A percentile compares a stretch with the other conserved stretches of the same genome.
These are phyloP conservation scores for Fistularia commersonii DNA, from an alignment of 2,797 vertebrate species.

Conservation along the genomic window DNA sequence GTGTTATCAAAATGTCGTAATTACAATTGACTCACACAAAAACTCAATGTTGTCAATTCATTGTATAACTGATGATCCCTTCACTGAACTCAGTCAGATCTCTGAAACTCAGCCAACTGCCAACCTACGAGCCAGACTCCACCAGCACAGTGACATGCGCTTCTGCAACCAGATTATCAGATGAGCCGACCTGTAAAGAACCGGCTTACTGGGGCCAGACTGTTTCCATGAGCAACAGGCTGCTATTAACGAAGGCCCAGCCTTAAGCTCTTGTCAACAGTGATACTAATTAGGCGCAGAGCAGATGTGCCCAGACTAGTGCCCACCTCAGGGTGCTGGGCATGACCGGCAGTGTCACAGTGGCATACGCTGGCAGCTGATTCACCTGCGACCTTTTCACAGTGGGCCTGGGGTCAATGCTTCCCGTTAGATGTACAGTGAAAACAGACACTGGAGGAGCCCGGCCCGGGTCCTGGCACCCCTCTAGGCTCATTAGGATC, in stretches of 20 bases:
- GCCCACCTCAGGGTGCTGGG: conserved; percentile 58
- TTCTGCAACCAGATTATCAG: conserved; percentile 52
- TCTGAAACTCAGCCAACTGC: conserved; percentile 3
- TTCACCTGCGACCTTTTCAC: conserved; percentile 70
- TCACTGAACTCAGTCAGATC: conserved; percentile 5
- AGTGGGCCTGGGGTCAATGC: conserved; percentile 56
- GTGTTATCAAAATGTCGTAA: too few species aligned
- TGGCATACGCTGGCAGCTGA: conserved; percentile 38
- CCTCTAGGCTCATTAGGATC: conserved; percentile 63
- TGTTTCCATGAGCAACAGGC: conserved; percentile 71
- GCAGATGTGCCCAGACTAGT: conserved; percentile 58
- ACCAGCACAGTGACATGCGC: conserved; percentile 2
- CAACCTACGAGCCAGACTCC: conserved; percentile 1
- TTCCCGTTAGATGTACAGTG: conserved; percentile 37
- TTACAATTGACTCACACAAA: too few species aligned
- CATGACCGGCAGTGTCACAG: conserved; percentile 34
- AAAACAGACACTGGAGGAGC: conserved; percentile 43
- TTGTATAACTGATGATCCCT: neutral
- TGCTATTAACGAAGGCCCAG: conserved; percentile 57
- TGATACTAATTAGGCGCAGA: conserved; percentile 70
- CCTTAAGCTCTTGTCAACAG: conserved; percentile 56
- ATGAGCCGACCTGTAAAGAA: conserved; percentile 42
- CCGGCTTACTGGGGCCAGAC: conserved; percentile 53
- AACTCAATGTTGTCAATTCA: neutral
- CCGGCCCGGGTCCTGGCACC: conserved; percentile 42